Evolutionary conservation across 92 coral and sea anemone genomes (phyloP).

Genomic region (Palythoa caribaeorum): DNA sequence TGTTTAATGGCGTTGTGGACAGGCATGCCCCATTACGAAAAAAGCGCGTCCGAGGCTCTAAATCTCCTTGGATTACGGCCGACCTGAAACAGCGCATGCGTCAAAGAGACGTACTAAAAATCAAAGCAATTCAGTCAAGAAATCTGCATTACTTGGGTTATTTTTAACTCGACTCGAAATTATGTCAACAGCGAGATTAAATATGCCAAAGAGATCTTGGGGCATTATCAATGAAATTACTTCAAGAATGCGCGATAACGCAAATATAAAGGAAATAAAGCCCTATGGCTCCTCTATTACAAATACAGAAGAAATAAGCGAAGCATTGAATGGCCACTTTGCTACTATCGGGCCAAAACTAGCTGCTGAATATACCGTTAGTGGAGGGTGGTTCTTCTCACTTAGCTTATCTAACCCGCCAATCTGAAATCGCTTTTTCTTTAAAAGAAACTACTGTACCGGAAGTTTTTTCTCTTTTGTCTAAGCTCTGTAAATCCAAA

Average conservation of each 20-base stretch:
- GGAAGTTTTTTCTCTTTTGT: conserved; percentile 60
- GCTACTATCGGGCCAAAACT: conserved; percentile 38
- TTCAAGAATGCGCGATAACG: background rate
- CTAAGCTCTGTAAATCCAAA: conserved; percentile 71
- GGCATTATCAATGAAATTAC: background rate
- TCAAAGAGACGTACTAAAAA: conserved; percentile 14
- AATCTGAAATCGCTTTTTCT: conserved; percentile 1
- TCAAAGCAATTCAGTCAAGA: background rate
- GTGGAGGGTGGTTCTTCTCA: background rate
- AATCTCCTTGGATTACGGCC: conserved; percentile 56
- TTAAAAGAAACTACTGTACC: conserved; percentile 14
- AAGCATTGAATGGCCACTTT: conserved; percentile 33
- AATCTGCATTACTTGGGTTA: conserved; percentile 31
- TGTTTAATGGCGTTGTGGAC: too few relatives aligned
- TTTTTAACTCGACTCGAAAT: conserved; percentile 47
- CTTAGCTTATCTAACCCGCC: conserved; percentile 33
- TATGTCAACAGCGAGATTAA: conserved; percentile 58
- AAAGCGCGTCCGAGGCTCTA: background rate
- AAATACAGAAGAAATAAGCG: conserved; percentile 29
- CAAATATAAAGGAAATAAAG: background rate
- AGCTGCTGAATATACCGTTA: conserved; percentile 37
- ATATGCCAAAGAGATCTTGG: conserved; percentile 42
- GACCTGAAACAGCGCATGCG: conserved; percentile 45
- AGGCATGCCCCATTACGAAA: background rate
- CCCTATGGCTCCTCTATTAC: conserved; percentile 19